Base-by-base conservation (phyloP, 2,797 vertebrate genomes). In the Centropyge bicolor region DNA sequence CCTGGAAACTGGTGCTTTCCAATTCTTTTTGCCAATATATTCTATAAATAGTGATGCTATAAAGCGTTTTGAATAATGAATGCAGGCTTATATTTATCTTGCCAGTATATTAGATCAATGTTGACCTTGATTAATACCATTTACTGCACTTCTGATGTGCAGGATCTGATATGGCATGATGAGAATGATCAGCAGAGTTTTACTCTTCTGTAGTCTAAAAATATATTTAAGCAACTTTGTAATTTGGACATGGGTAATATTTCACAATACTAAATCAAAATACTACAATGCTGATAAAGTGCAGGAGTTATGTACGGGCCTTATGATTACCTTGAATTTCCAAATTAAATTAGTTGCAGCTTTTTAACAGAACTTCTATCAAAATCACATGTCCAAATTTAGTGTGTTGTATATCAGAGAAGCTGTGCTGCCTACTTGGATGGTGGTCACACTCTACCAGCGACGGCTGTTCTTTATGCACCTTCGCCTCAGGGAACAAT, bases 1-100 rank as follows among this genome's bases (percentile, higher is more conserved):
- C 1, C 5, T 22, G 36, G 17, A 63, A 59, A 41, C 16, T 5
- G 14, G 2, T 10, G 22, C n/a, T 14, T 41, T 24, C 27, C 8
- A 45, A 38, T 8, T 14, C 20, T 48, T 36, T 20, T 14, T 20
- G 20, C 17, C 22, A 10, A 43, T 43, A 6, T 5, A n/a, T 11
- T 16, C 19, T 60, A 52, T 59, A 78, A 70, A 52, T 66, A 60
- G 27, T 65, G 20, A 19, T 36, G 2, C 10, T 36, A 16, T 52
- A 3, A 60, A 65, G 20, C 3, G 6, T 14, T 35, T 27, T 77
- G 48, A 72, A 82, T 73, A 45, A 63, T 77, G 17, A 19, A 61
- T 76, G 22, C 0, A 19, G 14, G 20, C 12, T 24, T 78, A 62
- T 70, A 55, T 65, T 45, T 64, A 64, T 45, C 13, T 8, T 14